phyloP scores from a whole-genome alignment of 2,888 invertebrate genomes.

The Tipula vernalis region DNA sequence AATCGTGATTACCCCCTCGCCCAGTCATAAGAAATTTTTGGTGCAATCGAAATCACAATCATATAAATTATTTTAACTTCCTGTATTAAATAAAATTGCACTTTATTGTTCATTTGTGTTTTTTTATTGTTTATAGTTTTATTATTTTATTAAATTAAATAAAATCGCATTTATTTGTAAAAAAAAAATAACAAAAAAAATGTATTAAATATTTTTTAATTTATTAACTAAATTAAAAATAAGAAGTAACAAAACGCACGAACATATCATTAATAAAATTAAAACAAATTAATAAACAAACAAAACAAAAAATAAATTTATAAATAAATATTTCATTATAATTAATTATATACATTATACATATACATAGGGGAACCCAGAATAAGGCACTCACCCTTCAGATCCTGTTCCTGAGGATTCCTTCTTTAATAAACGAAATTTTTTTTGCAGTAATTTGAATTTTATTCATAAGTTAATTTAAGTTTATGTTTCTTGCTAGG shows the following conservation, averaged over 20 bases:
- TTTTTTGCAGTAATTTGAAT: too few relatives aligned
- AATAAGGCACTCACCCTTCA: too few relatives aligned
- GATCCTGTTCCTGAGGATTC: too few relatives aligned
- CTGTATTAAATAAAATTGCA: not conserved
- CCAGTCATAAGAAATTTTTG: not conserved
- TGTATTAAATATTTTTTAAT: not conserved
- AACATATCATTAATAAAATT: not conserved
- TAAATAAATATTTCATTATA: conserved; percentile 5
- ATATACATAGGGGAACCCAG: not conserved
- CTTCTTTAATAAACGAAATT: too few relatives aligned
- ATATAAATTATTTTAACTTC: not conserved
- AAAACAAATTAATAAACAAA: conserved; percentile 7
- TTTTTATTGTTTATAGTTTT: not conserved
- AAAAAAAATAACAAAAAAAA: not conserved
- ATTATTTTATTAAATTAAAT: not conserved
- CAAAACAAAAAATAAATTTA: not conserved
- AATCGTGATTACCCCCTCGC: not conserved
- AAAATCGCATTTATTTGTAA: not conserved
- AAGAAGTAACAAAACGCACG: not conserved
- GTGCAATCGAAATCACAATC: not conserved
- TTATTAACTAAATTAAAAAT: not conserved
- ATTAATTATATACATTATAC: not conserved
- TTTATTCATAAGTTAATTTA: too few relatives aligned
- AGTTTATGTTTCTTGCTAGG: too few relatives aligned
- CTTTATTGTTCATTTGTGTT: not conserved